A percentile compares a stretch with the other conserved stretches of the same genome.
Evolutionary conservation across 2,113 vertebrate genomes (phyloP).

Genomic region (Hyperopisus bebe): DNA sequence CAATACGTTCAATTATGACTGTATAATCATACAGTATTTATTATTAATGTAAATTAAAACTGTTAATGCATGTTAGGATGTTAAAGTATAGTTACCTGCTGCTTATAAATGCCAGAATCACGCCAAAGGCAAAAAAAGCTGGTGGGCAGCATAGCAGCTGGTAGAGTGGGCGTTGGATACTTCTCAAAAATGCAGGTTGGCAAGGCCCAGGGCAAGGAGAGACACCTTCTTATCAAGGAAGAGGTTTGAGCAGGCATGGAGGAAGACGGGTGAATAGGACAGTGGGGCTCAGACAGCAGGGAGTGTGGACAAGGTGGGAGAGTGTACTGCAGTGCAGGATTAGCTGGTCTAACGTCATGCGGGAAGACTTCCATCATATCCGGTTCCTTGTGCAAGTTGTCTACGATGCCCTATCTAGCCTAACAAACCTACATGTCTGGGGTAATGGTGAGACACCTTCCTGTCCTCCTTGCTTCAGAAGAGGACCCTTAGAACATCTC

Average conservation of each 20-base stretch:
- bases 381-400: neutral
- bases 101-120: neutral
- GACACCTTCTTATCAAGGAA: neutral
- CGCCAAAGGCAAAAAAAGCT: neutral
- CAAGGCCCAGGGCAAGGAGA: neutral
- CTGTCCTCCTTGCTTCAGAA: neutral
- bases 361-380: neutral
- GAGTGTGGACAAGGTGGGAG: neutral
- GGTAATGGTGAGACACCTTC: neutral
- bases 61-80: neutral
- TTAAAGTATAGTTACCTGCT: neutral
- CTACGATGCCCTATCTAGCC: neutral
- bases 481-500: neutral
- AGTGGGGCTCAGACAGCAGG: neutral
- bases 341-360: neutral
- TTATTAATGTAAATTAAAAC: neutral
- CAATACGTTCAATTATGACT: neutral
- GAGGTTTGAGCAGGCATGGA: neutral
- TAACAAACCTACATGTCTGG: neutral
- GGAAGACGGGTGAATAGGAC: neutral
- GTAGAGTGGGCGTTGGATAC: neutral
- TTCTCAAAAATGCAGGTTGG: neutral
- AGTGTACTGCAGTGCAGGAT: neutral
- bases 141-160: neutral
- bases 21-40: neutral